phyloP scores from a whole-genome alignment of 2,113 vertebrate genomes.

The Tachysurus vachellii region DNA sequence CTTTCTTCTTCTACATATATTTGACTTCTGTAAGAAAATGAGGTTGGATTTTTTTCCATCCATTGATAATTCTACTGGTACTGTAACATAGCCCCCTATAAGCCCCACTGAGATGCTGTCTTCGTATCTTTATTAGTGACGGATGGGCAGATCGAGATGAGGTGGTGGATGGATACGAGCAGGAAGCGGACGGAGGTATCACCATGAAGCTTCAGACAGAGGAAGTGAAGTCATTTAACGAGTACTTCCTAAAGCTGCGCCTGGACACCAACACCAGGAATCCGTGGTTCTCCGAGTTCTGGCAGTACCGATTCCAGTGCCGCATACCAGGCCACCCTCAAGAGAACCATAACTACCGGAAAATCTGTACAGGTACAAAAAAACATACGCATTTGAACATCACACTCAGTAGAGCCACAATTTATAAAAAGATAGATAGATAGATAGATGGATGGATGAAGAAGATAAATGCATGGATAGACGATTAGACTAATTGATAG shows the following conservation, averaged over 20 bases:
- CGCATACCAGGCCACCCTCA: conserved; percentile 85
- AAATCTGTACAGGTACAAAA: conserved; percentile 85
- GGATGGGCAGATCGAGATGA: conserved; percentile 98
- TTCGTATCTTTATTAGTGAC: conserved; percentile 73
- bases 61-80: neutral
- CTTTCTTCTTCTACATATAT: neutral
- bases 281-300: conserved; percentile 97
- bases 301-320: conserved; percentile 98
- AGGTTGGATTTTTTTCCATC: neutral
- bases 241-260: conserved; percentile 92
- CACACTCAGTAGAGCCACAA: neutral
- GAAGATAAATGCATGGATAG: no score
- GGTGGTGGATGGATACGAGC: conserved; percentile 95
- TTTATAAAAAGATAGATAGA: neutral
- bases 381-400: neutral
- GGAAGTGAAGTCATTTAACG: conserved; percentile 88
- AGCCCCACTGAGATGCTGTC: neutral
- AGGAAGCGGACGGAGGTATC: conserved; percentile 94
- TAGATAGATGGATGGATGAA: no score
- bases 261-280: conserved; percentile 91
- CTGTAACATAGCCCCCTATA: neutral
- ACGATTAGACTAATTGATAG: no score
- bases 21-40: neutral
- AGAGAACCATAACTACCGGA: conserved; percentile 91
- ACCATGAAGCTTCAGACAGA: conserved; percentile 96